Base-by-base conservation (phyloP, 2,797 vertebrate genomes). In the Megalops cyprinoides region DNA sequence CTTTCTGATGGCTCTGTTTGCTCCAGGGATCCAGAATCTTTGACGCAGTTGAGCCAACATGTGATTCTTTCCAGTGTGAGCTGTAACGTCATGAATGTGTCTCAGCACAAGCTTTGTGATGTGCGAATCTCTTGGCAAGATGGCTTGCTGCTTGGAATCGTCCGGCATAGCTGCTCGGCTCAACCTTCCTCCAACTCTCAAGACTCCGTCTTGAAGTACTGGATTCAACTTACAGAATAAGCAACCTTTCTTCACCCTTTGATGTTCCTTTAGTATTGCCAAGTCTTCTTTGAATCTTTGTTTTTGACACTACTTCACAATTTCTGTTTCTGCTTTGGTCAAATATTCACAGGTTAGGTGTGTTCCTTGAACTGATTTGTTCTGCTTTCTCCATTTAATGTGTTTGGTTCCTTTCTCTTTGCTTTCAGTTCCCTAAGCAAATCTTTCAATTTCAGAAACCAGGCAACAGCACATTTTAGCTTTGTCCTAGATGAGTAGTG, bases 211-310 rank as follows among this genome's bases (percentile, higher is more conserved):
- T 76, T 84, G 74, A 4, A 84, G 39, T 1, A 83, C 55, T 74
- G 84, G 83, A 74, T 76, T 83, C n/a, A 84, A 7, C 80, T 65
- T 65, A 25, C 9, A 6, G 60, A 65, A 23, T 65, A 23, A 65
- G 60, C 74, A 83, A 49, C 25, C 74, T 84, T 74, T 84, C 82
- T 84, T 85, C 23, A 87, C 84, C 4, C 14, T 82, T 37, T 81
- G 71, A 74, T 76, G 44, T 53, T 85, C 58, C 25, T 79, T 46
- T 44, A 85, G 53, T 46, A 81, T 82, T 10, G 3, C 5, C 20
- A 81, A 44, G 3, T 83, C 83, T 25, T 86, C 80, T 25, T 86
- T 37, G 62, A 85, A 65, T 65, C 60, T 10, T 65, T 65, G 60
- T 9, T 65, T 25, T 65, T 65, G 60, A 65, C 60, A 65, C 53